These are phyloP conservation scores for Oligia latruncula DNA, from an alignment of 2,888 invertebrate genomes.

Conservation along the genomic window DNA sequence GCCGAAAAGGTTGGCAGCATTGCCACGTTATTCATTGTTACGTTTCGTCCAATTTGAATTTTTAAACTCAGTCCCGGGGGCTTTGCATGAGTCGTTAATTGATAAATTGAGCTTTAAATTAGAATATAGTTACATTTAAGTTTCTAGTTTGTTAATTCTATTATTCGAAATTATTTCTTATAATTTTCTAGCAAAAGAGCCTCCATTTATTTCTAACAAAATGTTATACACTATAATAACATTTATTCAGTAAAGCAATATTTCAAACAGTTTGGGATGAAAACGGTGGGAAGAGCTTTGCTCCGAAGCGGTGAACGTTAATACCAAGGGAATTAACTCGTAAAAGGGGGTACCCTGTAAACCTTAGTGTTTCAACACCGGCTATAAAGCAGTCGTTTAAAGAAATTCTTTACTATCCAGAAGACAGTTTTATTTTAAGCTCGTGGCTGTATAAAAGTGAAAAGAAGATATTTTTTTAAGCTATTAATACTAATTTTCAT, in stretches of 20 bases:
- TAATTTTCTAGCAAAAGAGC: neutral
- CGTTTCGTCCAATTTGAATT: neutral
- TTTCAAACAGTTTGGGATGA: slow-evolving; percentile 9
- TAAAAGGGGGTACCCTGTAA: slow-evolving; percentile 50
- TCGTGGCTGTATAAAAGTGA: neutral
- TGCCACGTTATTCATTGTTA: no score
- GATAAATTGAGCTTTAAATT: neutral
- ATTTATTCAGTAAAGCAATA: slow-evolving; percentile 19
- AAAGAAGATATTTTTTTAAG: neutral
- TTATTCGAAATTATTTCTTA: no score
- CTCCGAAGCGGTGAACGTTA: slow-evolving; percentile 35
- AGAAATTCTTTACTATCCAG: slow-evolving; percentile 60
- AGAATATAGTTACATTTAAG: neutral
- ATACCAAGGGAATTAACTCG: slow-evolving; percentile 59
- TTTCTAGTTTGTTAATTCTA: neutral
- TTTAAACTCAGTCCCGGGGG: neutral
- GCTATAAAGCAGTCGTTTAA: slow-evolving; percentile 57
- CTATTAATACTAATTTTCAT: neutral
- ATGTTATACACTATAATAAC: slow-evolving; percentile 1
- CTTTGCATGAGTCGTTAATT: neutral
- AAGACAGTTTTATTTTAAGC: slow-evolving; percentile 52
- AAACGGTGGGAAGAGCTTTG: slow-evolving; percentile 22
- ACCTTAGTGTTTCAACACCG: slow-evolving; percentile 50
- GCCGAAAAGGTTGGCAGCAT: no score
- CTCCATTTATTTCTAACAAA: neutral